phyloP scores from a whole-genome alignment of 1,140 invertebrate species.

The Neotoxoptera formosana region DNA sequence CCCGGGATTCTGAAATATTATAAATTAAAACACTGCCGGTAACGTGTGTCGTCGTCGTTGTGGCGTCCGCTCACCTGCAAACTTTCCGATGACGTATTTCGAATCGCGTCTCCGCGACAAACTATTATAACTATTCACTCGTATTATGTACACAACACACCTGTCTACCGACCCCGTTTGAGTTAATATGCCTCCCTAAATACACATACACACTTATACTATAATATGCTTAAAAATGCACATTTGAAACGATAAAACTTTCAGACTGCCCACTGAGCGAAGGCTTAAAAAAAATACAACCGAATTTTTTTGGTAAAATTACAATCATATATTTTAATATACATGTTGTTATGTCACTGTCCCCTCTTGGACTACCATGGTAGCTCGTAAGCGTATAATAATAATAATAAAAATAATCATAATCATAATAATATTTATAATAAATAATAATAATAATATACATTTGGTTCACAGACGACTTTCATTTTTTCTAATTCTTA shows the following conservation, averaged over 20 bases:
- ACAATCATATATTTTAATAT: background rate
- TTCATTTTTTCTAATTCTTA: background rate
- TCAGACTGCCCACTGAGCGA: too few relatives aligned
- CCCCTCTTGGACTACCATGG: accelerated
- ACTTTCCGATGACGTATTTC: background rate
- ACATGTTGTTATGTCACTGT: background rate
- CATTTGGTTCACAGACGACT: background rate
- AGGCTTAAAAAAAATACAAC: too few relatives aligned
- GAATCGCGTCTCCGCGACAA: background rate
- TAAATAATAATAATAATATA: background rate
- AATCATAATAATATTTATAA: background rate
- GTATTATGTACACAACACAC: background rate
- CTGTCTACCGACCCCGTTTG: background rate
- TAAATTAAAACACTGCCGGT: background rate
- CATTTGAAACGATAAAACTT: background rate
- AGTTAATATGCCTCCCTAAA: background rate
- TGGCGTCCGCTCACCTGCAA: background rate
- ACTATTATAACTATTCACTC: background rate
- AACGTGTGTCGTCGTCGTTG: background rate
- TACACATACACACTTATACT: background rate
- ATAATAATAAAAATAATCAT: background rate
- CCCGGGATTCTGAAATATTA: constrained; percentile 19
- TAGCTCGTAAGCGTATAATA: background rate
- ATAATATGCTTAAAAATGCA: background rate
- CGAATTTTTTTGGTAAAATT: background rate